These are phyloP conservation scores for Acronicta psi DNA, from an alignment of 2,888 invertebrate species.

Conservation along the genomic window DNA sequence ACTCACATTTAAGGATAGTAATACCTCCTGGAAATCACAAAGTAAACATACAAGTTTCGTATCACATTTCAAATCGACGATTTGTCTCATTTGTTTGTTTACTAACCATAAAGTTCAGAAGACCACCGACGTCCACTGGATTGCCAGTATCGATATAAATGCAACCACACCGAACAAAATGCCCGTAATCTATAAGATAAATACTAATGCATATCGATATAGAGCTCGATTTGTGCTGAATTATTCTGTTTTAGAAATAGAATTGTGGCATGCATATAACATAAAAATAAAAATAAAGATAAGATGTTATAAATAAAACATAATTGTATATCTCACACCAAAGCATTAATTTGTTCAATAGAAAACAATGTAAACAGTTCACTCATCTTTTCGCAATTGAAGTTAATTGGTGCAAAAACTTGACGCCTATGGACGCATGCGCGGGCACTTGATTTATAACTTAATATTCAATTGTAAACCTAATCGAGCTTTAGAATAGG, in stretches of 20 bases:
- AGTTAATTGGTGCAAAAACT: conserved; percentile 61
- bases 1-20: conserved; percentile 53
- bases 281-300: conserved; percentile 5
- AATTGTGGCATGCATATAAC: too few species aligned
- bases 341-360: conserved; percentile 3
- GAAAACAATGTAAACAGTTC: conserved; percentile 1
- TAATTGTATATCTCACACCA: neutral
- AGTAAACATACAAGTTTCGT: conserved; percentile 47
- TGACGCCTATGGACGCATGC: conserved; percentile 33
- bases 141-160: conserved; percentile 38
- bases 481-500: conserved; percentile 47
- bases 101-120: conserved; percentile 45
- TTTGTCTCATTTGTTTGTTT: conserved; percentile 52
- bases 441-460: conserved; percentile 59
- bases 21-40: conserved; percentile 47
- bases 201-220: conserved; percentile 11
- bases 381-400: conserved; percentile 21
- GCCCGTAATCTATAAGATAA: conserved; percentile 40
- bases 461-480: conserved; percentile 59
- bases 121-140: conserved; percentile 43
- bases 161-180: conserved; percentile 49
- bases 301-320: conserved; percentile 4
- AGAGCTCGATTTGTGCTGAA: conserved; percentile 13
- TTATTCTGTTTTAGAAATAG: conserved; percentile 14
- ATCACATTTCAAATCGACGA: conserved; percentile 47